Evolutionary conservation across 2,797 vertebrate species (phyloP).

Genomic region (Sebastolobus alascanus): DNA sequence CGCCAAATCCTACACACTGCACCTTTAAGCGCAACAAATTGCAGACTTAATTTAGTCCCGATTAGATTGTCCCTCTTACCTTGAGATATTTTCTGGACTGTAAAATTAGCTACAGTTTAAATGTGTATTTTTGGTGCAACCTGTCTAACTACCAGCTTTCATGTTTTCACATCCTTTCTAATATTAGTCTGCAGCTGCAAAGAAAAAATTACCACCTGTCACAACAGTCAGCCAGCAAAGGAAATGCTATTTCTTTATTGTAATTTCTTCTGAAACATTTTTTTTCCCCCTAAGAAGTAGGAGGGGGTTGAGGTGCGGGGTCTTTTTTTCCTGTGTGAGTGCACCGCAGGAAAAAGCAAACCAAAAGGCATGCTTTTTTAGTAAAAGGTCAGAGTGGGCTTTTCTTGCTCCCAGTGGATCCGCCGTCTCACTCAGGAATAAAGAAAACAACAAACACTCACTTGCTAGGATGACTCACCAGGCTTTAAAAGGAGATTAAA

Average conservation of each 20-base stretch:
- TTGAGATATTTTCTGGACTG: conserved; percentile 20
- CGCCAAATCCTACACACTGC: fast-evolving
- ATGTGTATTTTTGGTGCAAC: conserved; percentile 22
- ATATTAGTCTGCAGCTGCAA: conserved; percentile 41
- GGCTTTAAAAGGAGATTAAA: conserved; percentile 73
- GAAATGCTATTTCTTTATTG: conserved; percentile 52
- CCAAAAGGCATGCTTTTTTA: conserved; percentile 60
- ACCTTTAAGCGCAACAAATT: conserved; percentile 41
- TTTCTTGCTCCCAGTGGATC: conserved; percentile 66
- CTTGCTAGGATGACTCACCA: conserved; percentile 61
- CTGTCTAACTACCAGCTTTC: conserved; percentile 25
- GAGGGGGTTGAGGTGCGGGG: neutral
- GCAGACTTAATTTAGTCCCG: conserved; percentile 24
- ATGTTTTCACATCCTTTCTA: conserved; percentile 29
- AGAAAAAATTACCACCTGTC: conserved; percentile 55
- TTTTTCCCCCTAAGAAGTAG: neutral
- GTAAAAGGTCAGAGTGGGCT: conserved; percentile 72
- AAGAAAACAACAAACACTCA: conserved; percentile 61
- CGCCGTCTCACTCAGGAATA: conserved; percentile 55
- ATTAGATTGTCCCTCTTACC: conserved; percentile 22
- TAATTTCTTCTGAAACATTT: conserved; percentile 26
- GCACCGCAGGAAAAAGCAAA: conserved; percentile 36
- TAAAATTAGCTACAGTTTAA: conserved; percentile 29
- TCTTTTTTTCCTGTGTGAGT: conserved; percentile 34
- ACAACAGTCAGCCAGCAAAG: conserved; percentile 47